These are phyloP conservation scores for Candoia aspera DNA, from an alignment of 2,113 vertebrate genomes.

Conservation along the genomic window DNA sequence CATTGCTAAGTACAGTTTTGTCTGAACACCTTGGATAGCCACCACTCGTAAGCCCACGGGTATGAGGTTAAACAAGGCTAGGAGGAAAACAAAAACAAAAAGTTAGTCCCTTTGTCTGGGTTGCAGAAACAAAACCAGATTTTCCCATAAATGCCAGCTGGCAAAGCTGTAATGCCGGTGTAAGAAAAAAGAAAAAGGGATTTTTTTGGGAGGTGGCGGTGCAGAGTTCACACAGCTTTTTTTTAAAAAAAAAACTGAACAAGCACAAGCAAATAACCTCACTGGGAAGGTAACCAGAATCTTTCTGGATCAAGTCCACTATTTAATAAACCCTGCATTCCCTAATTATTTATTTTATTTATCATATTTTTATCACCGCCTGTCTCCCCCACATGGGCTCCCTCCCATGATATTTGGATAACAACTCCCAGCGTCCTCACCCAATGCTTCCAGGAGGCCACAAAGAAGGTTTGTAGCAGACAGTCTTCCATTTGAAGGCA, in stretches of 20 bases:
- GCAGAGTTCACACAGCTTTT: not conserved
- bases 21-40: constrained; percentile 98
- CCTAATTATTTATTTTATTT: too few relatives aligned
- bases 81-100: constrained; percentile 40
- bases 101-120: not conserved
- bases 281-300: too few relatives aligned
- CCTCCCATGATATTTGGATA: not conserved
- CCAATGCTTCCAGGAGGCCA: not conserved
- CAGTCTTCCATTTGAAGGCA: too few relatives aligned
- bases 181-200: not conserved
- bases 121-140: not conserved
- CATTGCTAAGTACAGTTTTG: constrained; percentile 97
- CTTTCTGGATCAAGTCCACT: not conserved
- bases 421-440: not conserved
- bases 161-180: not conserved
- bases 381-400: too few relatives aligned
- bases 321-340: not conserved
- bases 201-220: not conserved
- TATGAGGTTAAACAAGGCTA: constrained; percentile 98
- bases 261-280: not conserved
- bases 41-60: constrained; percentile 98
- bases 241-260: too few relatives aligned
- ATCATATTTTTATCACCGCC: too few relatives aligned
- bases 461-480: not conserved
- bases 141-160: not conserved